These are phyloP conservation scores for Otis tarda DNA, from an alignment of 2,113 vertebrate genomes.

Conservation along the genomic window DNA sequence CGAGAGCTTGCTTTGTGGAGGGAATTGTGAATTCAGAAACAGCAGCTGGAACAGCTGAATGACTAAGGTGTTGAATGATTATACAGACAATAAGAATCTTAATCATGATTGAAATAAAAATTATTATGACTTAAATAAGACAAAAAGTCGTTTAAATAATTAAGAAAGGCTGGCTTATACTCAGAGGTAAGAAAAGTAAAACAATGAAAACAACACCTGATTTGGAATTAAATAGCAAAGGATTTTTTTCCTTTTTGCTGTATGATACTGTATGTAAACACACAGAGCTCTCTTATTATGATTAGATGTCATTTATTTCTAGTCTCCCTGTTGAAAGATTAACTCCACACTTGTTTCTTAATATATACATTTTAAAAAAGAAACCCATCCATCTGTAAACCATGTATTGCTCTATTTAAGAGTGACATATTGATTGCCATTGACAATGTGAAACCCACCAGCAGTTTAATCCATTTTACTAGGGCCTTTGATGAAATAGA, in stretches of 20 bases:
- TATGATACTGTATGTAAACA: slow-evolving; percentile 40
- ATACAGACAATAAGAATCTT: neutral
- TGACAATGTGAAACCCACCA: slow-evolving; percentile 24
- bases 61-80: neutral
- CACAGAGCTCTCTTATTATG: slow-evolving; percentile 13
- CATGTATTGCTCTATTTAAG: neutral
- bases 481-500: slow-evolving; percentile 17
- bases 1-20: neutral
- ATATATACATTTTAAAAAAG: slow-evolving; percentile 26
- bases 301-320: slow-evolving; percentile 53
- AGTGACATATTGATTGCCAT: slow-evolving; percentile 26
- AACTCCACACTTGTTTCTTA: slow-evolving; percentile 27
- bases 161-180: slow-evolving; percentile 7
- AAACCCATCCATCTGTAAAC: slow-evolving; percentile 17
- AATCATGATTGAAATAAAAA: slow-evolving; percentile 32
- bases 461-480: slow-evolving; percentile 33
- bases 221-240: slow-evolving; percentile 23
- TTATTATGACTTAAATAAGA: slow-evolving; percentile 32
- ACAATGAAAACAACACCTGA: slow-evolving; percentile 17
- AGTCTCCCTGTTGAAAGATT: slow-evolving; percentile 38
- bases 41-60: neutral
- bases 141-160: slow-evolving; percentile 42
- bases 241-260: slow-evolving; percentile 30
- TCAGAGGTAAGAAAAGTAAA: slow-evolving; percentile 4
- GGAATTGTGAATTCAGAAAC: neutral